Base-by-base conservation (phyloP, 2,797 vertebrate species). In the Pangasius mekongensis region DNA sequence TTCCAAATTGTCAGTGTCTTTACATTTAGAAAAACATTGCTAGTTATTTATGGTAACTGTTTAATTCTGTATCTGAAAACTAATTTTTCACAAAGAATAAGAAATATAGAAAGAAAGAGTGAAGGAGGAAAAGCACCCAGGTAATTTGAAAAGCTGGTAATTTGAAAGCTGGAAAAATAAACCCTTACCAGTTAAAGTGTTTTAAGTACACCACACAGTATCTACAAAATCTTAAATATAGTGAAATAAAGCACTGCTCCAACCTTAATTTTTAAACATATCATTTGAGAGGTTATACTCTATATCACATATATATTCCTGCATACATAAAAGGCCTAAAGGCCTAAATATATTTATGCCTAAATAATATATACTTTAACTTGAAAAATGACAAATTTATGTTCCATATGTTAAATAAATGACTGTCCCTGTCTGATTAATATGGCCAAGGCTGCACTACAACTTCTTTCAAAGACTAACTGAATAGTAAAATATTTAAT, bases 71-170 rank as follows among this genome's bases (percentile, higher is more conserved):
- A 52, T 90, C 36, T 90, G 83, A 91, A 87, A 82, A 71, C 47
- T 82, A 62, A n/a, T 52, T 71, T 85, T 1, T 64, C 66, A 43
- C 39, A 52, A 92, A 93, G 92, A 84, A 85, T 92, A 92, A 88
- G 86, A 92, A 87, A 88, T 27, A 84, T 18, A 88, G 33, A 91
- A 87, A 88, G 39, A 88, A 86, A 84, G 36, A 86, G 47, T 73
- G 27, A 91, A 83, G 47, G 58, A 88, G 88, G 86, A 76, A 91
- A 76, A 87, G 60, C 49, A 49, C 33, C 54, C 62, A 36, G 83
- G 78, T n/a, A n/a, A n/a, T n/a, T n/a, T n/a, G n/a, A n/a, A n/a
- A n/a, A n/a, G n/a, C n/a, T n/a, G n/a, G n/a, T n/a, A n/a, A n/a
- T 62, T 20, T 58, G 62, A 77, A 54, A 47, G 39, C 66, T 33